Base-by-base conservation (phyloP, 2,888 invertebrate species). In the Cheilosia impressa region DNA sequence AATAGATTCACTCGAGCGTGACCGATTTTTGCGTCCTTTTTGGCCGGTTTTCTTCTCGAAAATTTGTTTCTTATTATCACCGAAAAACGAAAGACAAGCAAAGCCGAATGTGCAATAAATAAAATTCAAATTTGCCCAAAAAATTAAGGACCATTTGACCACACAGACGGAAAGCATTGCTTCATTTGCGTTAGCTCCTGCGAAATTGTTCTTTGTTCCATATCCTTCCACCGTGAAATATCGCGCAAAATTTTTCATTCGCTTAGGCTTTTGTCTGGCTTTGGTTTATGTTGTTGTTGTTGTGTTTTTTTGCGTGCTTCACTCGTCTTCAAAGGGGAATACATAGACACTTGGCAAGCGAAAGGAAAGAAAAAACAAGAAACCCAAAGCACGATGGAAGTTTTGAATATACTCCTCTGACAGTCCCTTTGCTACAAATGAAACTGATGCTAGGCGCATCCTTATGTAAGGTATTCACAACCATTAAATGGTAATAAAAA, bases 401-500 rank as follows among this genome's bases (percentile, higher is more conserved):
- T 63, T 71, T 77, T 52, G 53, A 5, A 27, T 19, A 60, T 58
- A 31, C 52, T 68, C 45, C 63, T 69, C 57, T 65, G 63, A 43
- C 31, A 60, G 57, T 57, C 69, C 43, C 57, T 69, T 52, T 24
- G 43, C 34, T 58, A 60, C 50, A 71, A 52, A 71, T 50, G 38
- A 65, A 69, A 73, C 63, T 31, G 68, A 83, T 69, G 63, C 68
- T 50, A 45, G 45, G 62, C 68, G 57, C 57, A 73, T 63, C 69
- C 76, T 47, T 71, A 60, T 65, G 58, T 34, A 50, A 50, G 27
- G 63, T 65, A 34, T 72, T 68, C 80, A 77, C 76, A 76, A 80
- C 66, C 57, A 85, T 81, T 85, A 85, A 85, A 85, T 77, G 76
- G 66, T 72, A 80, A 85, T 81, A 85, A 77, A 76, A 78, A 80